phyloP scores from a whole-genome alignment of 2,797 vertebrate genomes.

The Darevskia mixta region DNA sequence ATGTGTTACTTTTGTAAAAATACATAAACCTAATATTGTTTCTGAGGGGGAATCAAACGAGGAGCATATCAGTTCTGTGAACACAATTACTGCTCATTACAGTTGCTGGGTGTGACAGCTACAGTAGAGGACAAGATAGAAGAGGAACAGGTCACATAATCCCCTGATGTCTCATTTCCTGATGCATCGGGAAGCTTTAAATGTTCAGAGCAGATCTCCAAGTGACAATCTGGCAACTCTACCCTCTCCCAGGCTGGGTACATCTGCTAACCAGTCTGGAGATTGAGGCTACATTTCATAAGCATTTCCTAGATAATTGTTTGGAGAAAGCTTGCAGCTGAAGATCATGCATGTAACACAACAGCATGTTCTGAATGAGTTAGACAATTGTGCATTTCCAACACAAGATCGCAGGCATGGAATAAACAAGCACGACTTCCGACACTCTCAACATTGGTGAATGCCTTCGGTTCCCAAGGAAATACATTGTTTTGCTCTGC shows the following conservation, averaged over 20 bases:
- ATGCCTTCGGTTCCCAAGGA: constrained; percentile 38
- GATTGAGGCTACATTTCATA: background rate
- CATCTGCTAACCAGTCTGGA: background rate
- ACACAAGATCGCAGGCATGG: background rate
- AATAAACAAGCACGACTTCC: constrained; percentile 13
- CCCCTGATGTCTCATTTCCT: background rate
- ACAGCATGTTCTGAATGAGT: background rate
- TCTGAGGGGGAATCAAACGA: background rate
- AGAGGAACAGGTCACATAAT: background rate
- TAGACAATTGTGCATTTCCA: background rate
- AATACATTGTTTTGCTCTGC: constrained; percentile 35
- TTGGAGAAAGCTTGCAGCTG: background rate
- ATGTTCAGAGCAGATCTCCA: background rate
- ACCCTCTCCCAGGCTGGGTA: background rate
- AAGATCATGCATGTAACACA: background rate
- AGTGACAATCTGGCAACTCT: background rate
- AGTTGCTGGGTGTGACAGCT: background rate
- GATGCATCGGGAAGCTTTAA: background rate
- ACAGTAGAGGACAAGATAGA: no score
- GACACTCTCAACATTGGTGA: background rate
- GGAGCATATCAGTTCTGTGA: background rate
- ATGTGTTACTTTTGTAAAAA: background rate
- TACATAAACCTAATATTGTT: no score
- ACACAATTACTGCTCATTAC: background rate
- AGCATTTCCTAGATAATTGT: background rate